Percentiles rank a stretch among this genome's conserved stretches.
Conservation (phyloP, 2,797 vertebrate genomes). For the Alosa sapidissima region DNA sequence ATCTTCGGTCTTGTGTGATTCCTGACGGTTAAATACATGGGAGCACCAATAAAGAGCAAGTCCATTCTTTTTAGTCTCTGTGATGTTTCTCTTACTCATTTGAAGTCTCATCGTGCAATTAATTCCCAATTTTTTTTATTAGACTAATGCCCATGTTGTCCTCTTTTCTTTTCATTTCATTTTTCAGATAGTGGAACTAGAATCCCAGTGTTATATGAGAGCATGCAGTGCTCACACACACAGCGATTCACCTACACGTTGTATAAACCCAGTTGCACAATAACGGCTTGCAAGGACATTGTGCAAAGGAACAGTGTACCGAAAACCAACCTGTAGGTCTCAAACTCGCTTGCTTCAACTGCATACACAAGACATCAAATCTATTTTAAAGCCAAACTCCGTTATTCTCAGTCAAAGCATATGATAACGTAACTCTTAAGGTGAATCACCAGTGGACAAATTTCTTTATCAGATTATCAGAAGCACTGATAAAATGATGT, state of each 20-base stretch:
- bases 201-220: neutral
- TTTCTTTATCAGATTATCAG: slow-evolving; percentile 9
- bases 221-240: neutral
- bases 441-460: neutral
- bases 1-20: neutral
- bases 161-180: neutral
- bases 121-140: neutral
- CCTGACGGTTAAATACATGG: neutral
- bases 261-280: neutral
- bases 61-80: neutral
- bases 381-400: neutral
- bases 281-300: neutral
- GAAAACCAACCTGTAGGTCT: neutral
- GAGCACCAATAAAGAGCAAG: neutral
- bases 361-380: neutral
- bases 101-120: neutral
- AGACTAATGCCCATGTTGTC: neutral
- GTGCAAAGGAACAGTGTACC: neutral
- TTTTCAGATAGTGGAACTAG: neutral
- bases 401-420: neutral
- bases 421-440: neutral
- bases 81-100: neutral
- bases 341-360: neutral
- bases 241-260: neutral
- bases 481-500: neutral